These are phyloP conservation scores for Tetragnatha versicolor DNA, from an alignment of 1,140 invertebrate genomes.

Conservation along the genomic window DNA sequence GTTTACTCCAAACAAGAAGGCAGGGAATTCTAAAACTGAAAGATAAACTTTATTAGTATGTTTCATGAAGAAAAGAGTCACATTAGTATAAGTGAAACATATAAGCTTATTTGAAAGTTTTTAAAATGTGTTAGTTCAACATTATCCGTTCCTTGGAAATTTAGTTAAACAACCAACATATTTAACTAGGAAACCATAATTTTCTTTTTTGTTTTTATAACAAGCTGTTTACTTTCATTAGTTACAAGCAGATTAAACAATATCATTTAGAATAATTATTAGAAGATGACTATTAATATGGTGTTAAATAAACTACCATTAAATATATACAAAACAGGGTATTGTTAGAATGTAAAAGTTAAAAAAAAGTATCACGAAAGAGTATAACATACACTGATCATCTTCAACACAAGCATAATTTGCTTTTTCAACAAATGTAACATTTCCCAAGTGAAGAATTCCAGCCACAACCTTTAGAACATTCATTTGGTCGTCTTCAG, in stretches of 20 bases:
- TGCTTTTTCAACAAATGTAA: conserved; percentile 91
- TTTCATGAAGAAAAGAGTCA: no score
- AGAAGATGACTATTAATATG: not conserved
- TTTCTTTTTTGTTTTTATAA: not conserved
- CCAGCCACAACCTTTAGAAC: conserved; percentile 88
- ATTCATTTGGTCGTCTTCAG: conserved; percentile 68
- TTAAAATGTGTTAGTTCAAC: not conserved
- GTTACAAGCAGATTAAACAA: no score
- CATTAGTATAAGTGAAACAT: not conserved
- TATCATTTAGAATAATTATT: no score
- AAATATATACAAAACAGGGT: not conserved
- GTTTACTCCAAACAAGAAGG: conserved; percentile 73
- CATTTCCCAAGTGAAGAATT: conserved; percentile 91
- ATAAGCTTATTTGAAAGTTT: not conserved
- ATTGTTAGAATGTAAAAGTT: not conserved
- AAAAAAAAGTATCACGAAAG: not conserved
- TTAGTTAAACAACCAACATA: not conserved
- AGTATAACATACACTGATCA: conserved; percentile 67
- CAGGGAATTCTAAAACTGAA: conserved; percentile 73
- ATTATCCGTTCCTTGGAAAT: not conserved
- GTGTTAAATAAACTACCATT: not conserved
- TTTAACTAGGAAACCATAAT: not conserved
- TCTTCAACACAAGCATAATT: conserved; percentile 72
- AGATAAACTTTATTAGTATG: conserved; percentile 59
- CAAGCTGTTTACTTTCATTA: not conserved